Conservation (phyloP, 1,140 invertebrate genomes). For the Dryas iulia region DNA sequence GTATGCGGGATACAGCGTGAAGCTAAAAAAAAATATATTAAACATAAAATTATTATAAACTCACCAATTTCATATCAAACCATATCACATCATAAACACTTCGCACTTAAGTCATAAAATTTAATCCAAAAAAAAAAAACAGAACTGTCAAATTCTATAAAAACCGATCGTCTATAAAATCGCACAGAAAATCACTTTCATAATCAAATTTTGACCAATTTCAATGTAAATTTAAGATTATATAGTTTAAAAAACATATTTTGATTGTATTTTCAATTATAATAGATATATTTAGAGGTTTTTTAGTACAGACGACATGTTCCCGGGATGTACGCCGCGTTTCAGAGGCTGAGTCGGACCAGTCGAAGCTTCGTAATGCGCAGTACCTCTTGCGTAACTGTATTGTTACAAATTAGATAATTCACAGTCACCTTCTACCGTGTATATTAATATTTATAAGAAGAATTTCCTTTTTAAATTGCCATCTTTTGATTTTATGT, state of each 20-base stretch:
- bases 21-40: not conserved
- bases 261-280: not conserved
- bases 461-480: not conserved
- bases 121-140: constrained; percentile 17
- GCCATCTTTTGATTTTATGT: not conserved
- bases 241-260: not conserved
- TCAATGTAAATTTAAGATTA: not conserved
- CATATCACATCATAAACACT: constrained; percentile 8
- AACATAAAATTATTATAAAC: not conserved
- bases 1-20: not conserved
- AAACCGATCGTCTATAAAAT: constrained; percentile 7
- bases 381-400: constrained; percentile 74
- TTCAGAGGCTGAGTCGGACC: constrained; percentile 61
- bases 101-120: constrained; percentile 1
- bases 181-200: constrained; percentile 5
- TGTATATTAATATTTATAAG: not conserved
- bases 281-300: not conserved
- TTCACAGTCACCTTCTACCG: constrained; percentile 12
- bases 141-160: constrained; percentile 21
- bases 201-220: not conserved
- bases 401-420: constrained; percentile 60
- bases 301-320: constrained; percentile 25
- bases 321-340: constrained; percentile 55
- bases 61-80: not conserved
- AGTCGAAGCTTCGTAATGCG: constrained; percentile 64